Base-by-base conservation (phyloP, 2,797 vertebrate species). In the Synaphobranchus kaupii region DNA sequence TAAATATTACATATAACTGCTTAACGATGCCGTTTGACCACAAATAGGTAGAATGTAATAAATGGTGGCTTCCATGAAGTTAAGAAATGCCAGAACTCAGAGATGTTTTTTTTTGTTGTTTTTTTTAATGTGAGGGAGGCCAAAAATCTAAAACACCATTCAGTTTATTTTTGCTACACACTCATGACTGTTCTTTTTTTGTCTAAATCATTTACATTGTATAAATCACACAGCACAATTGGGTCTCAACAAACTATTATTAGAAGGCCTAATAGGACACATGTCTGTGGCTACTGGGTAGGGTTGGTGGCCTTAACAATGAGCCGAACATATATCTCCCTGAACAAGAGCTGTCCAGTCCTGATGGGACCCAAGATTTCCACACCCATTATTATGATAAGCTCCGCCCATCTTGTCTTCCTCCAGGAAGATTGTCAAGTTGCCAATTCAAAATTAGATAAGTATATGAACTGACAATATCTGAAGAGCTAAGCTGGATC, bases 271-370 rank as follows among this genome's bases (percentile, higher is more conserved):
- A 28, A 25, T n/a, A 66, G 78, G 25, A 34, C 56, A 34, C 47
- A 22, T 85, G 88, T 60, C 25, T 68, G 85, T 91, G 91, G 89
- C 91, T 89, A 88, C 90, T 90, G 91, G 91, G 92, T 87, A 90
- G 90, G 89, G 86, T 87, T 5, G 86, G 89, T 89, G 91, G 89
- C 89, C 93, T 90, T 91, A 91, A 89, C 89, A 87, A 90, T 68
- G 88, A 94, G 92, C 91, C 92, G 93, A 90, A 90, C 90, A 93
- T 50, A 58, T 81, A 31, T 85, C 48, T 22, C 85, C 54, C 25
- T 48, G 1, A 89, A 94, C 85, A 93, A 90, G 93, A 93, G 91
- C 25, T 68, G 0, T 68, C 63, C n/a, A 68, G 63, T 2, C 91
- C 83, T 89, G 91, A 91, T 88, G 85, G 91, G 90, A 91, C 44